Evolutionary conservation across 2,113 vertebrate genomes (phyloP).

Genomic region (Sylvietta virens): DNA sequence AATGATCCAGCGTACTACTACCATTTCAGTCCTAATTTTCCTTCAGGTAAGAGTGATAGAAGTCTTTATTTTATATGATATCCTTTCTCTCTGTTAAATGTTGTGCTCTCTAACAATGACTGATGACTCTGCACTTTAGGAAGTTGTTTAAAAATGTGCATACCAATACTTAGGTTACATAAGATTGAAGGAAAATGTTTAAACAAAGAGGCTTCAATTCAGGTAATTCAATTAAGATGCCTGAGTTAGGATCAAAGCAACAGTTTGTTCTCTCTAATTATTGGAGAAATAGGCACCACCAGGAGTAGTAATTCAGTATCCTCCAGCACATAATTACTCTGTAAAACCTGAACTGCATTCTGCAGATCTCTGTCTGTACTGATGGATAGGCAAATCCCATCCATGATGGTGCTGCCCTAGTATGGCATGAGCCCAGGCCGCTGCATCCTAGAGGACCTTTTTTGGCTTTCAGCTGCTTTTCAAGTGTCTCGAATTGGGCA

Average conservation of each 20-base stretch:
- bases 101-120: not conserved
- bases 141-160: not conserved
- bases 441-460: not conserved
- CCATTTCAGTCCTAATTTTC: not conserved
- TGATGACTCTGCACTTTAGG: not conserved
- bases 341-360: not conserved
- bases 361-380: not conserved
- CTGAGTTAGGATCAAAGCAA: not conserved
- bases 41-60: not conserved
- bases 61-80: not conserved
- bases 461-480: not conserved
- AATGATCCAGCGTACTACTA: not conserved
- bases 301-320: not conserved
- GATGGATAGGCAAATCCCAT: rapidly evolving
- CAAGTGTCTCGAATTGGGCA: not conserved
- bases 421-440: not conserved
- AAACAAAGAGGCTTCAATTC: not conserved
- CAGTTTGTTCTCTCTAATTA: not conserved
- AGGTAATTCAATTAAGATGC: not conserved
- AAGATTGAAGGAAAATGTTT: not conserved
- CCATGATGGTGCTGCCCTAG: not conserved
- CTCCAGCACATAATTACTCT: not conserved
- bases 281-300: not conserved
- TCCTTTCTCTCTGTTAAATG: not conserved
- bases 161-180: not conserved